Percentiles rank a stretch among this genome's conserved stretches.
phyloP scores from a whole-genome alignment of 2,797 vertebrate species.

The Sebastiscus albofasciatus region DNA sequence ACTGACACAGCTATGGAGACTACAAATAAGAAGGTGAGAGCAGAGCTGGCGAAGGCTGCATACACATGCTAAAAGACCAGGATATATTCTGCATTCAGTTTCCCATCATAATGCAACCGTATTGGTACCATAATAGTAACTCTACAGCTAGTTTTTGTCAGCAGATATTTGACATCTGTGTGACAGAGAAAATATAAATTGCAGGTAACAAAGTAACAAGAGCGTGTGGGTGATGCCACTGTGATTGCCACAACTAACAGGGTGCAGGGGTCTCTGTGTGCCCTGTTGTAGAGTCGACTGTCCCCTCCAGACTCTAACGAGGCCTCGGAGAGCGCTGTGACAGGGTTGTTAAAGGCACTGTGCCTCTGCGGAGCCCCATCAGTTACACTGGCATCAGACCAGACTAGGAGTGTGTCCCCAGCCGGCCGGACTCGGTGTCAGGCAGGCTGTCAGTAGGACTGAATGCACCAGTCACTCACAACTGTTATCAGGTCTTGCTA shows the following conservation, averaged over 20 bases:
- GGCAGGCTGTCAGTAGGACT: conserved; percentile 47
- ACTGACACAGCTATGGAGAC: not conserved
- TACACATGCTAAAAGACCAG: not conserved
- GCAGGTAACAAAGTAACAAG: conserved; percentile 34
- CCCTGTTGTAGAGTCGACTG: conserved; percentile 7
- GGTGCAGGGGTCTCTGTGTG: conserved; percentile 16
- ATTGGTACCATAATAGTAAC: not conserved
- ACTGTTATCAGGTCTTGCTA: conserved; percentile 59
- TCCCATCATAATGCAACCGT: not conserved
- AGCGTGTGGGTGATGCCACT: conserved; percentile 1
- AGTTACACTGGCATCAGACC: conserved; percentile 50
- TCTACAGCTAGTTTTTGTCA: conserved; percentile 6
- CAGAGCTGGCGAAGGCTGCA: not conserved
- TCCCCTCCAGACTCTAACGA: conserved; percentile 57
- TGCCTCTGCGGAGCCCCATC: conserved; percentile 50
- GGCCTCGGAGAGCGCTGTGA: conserved; percentile 56
- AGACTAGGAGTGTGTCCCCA: conserved; percentile 35
- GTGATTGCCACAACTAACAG: conserved; percentile 23
- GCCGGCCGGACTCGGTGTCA: conserved; percentile 30
- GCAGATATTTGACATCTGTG: conserved; percentile 37
- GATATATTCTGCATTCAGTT: not conserved
- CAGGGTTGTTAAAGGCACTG: conserved; percentile 56
- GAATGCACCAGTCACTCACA: conserved; percentile 61
- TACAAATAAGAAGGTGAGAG: not conserved
- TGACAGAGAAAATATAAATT: conserved; percentile 44